phyloP scores from a whole-genome alignment of 2,113 vertebrate genomes.

The Mystacornis crossleyi region DNA sequence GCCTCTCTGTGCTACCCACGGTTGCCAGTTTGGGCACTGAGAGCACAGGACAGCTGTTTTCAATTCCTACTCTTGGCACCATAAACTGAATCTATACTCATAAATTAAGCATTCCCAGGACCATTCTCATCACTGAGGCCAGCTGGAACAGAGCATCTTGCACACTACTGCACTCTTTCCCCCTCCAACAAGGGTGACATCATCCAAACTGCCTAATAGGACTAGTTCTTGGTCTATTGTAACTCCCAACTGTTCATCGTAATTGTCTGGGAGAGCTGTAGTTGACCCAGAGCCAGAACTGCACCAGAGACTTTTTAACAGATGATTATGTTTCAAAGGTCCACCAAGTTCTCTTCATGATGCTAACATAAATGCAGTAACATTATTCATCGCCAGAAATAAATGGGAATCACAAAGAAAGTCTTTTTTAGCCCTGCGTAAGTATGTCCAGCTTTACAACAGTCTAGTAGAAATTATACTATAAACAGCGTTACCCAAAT shows the following conservation, averaged over 20 bases:
- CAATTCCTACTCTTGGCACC: constrained; percentile 2
- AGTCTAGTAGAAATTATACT: background rate
- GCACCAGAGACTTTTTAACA: background rate
- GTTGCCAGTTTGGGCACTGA: background rate
- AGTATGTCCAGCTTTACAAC: background rate
- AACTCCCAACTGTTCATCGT: background rate
- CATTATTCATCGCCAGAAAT: background rate
- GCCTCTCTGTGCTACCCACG: background rate
- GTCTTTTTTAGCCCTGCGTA: background rate
- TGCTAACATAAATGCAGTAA: background rate
- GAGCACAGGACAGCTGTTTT: constrained; percentile 22
- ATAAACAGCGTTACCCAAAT: background rate
- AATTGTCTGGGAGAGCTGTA: background rate
- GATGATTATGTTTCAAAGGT: background rate
- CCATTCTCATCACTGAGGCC: background rate
- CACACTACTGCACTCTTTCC: background rate
- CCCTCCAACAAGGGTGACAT: background rate
- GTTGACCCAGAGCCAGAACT: background rate
- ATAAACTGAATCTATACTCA: background rate
- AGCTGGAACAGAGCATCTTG: constrained; percentile 19
- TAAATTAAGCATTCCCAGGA: constrained; percentile 48
- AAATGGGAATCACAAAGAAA: background rate
- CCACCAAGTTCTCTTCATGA: background rate
- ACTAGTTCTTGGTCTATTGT: background rate
- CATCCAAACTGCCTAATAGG: background rate